phyloP scores from a whole-genome alignment of 2,888 invertebrate genomes.

The Drosophila mettleri region DNA sequence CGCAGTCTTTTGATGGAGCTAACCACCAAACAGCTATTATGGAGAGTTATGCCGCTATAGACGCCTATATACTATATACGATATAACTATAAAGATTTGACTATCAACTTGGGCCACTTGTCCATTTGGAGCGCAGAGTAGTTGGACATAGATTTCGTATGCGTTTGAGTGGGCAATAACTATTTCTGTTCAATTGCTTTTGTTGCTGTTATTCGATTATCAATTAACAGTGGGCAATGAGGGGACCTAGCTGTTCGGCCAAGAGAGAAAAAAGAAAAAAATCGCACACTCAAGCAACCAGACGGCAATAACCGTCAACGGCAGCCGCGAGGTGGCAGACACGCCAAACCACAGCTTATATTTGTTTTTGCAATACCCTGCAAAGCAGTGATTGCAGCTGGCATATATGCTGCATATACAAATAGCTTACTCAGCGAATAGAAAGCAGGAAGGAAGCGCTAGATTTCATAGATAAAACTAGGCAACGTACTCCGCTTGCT shows the following conservation, averaged over 20 bases:
- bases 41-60: slow-evolving; percentile 21
- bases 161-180: slow-evolving; percentile 45
- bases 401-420: slow-evolving; percentile 1
- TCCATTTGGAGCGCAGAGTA: slow-evolving; percentile 25
- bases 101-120: slow-evolving; percentile 35
- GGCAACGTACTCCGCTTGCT: not conserved
- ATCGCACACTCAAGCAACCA: slow-evolving; percentile 42
- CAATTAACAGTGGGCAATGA: slow-evolving; percentile 54
- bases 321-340: slow-evolving; percentile 10
- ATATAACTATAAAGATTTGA: not conserved
- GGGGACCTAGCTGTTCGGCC: slow-evolving; percentile 24
- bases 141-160: slow-evolving; percentile 46
- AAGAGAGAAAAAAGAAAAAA: not conserved
- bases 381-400: not conserved
- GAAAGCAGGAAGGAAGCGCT: not conserved
- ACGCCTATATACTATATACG: not conserved
- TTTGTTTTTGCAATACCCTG: slow-evolving; percentile 15
- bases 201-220: slow-evolving; percentile 46
- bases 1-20: slow-evolving; percentile 34
- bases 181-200: slow-evolving; percentile 34
- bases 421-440: not conserved
- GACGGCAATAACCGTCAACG: slow-evolving; percentile 33
- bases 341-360: slow-evolving; percentile 21
- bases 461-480: not conserved
- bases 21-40: slow-evolving; percentile 7